Percentiles rank a stretch among this genome's conserved stretches.
These are phyloP conservation scores for Acronicta leporina DNA, from an alignment of 2,888 invertebrate species.

Conservation along the genomic window DNA sequence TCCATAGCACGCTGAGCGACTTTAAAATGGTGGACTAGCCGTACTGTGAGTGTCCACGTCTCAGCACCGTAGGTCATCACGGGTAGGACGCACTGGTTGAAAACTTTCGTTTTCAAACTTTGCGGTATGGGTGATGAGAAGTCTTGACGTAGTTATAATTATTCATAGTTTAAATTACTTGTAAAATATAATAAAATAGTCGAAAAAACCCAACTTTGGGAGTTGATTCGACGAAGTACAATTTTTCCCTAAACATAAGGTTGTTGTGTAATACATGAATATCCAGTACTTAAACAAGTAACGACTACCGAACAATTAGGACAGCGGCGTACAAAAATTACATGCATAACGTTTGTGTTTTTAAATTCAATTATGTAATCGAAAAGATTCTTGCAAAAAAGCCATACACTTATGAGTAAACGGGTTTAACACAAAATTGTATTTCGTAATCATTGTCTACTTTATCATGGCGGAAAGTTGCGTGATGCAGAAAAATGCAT, in stretches of 20 bases:
- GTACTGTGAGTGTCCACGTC: too few relatives aligned
- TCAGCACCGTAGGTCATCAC: too few relatives aligned
- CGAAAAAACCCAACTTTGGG: too few relatives aligned
- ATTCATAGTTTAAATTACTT: too few relatives aligned
- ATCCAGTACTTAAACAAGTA: conserved; percentile 10
- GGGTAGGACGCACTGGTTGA: too few relatives aligned
- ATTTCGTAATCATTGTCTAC: conserved; percentile 50
- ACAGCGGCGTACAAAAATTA: conserved; percentile 22
- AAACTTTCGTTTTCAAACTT: too few relatives aligned
- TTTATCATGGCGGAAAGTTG: conserved; percentile 41
- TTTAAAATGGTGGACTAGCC: too few relatives aligned
- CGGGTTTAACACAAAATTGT: conserved; percentile 33
- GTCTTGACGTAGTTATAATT: too few relatives aligned
- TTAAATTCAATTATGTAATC: conserved; percentile 45
- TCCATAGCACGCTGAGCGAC: too few relatives aligned
- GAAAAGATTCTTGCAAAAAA: conserved; percentile 44
- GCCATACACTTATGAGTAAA: conserved; percentile 24
- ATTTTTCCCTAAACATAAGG: conserved; percentile 17
- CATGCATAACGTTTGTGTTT: conserved; percentile 35
- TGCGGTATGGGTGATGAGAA: too few relatives aligned
- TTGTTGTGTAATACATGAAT: conserved; percentile 35
- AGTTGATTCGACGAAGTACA: not conserved
- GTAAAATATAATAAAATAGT: too few relatives aligned
- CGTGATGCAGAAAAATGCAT: conserved; percentile 43
- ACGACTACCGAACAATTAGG: conserved; percentile 22